Percentiles rank a stretch among this genome's conserved stretches.
These are phyloP conservation scores for Chelonoidis abingdonii DNA, from an alignment of 2,113 vertebrate genomes.

Conservation along the genomic window DNA sequence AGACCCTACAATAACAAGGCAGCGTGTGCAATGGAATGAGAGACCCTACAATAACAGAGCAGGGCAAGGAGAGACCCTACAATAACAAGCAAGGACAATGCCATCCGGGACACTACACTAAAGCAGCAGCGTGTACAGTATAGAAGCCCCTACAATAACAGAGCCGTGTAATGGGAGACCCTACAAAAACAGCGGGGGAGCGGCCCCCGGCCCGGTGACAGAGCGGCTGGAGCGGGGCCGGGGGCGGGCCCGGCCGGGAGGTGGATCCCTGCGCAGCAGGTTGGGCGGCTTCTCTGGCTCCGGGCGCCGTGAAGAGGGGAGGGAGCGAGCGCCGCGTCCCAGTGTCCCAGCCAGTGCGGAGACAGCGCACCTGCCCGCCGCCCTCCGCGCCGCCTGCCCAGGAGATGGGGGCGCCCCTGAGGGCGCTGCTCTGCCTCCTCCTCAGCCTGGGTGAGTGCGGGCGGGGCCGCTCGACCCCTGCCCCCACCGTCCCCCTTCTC, in stretches of 20 bases:
- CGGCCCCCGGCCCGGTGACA: no score
- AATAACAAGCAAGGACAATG: no score
- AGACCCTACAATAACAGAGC: no score
- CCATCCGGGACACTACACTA: no score
- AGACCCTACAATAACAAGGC: no score
- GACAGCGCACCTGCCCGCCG: not conserved
- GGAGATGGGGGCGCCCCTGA: not conserved
- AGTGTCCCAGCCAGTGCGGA: not conserved
- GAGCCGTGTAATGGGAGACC: no score
- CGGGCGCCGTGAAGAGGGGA: not conserved
- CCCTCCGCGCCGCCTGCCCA: no score
- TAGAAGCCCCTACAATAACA: no score
- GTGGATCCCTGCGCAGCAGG: not conserved
- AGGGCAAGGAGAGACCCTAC: no score
- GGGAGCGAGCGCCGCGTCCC: not conserved
- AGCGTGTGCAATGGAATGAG: no score
- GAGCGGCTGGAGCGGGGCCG: not conserved
- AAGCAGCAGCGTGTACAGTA: no score
- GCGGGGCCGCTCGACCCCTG: not conserved
- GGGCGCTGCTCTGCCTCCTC: not conserved
- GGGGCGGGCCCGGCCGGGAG: not conserved
- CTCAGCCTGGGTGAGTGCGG: not conserved
- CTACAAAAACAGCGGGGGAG: not conserved
- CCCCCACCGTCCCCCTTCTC: not conserved
- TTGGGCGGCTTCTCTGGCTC: not conserved